Base-by-base conservation (phyloP, 2,797 vertebrate genomes). In the Silurus lanzhouensis region DNA sequence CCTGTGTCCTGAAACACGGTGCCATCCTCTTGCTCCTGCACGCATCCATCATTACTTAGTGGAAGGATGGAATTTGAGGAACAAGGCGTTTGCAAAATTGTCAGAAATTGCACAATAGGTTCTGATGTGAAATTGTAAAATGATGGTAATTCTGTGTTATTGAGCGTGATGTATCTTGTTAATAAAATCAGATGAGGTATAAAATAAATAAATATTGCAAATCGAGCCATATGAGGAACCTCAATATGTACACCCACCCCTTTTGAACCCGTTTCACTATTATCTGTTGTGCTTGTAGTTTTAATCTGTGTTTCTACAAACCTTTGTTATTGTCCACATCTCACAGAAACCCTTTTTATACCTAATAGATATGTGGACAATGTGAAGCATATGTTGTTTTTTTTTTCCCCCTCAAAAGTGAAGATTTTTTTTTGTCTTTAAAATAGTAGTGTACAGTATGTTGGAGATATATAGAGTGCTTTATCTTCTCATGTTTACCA, bases 11-110 rank as follows among this genome's bases (percentile, higher is more conserved):
- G 25, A 60, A 68, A 82, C 82, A 63, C 14, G 4, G 15, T 25
- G 31, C 31, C 57, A n/a, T 87, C 63, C 74, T 75, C 78, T 64
- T 72, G 81, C 72, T 68, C 48, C 63, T 79, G 72, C 57, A 61
- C 75, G 70, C 48, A 76, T 87, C 68, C 55, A 76, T 87, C 77
- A 81, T 83, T 84, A 87, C 61, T 61, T 75, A 75, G 52, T 31
- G 38, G 25, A 68, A 46, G 68, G 60, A 31, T 31, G 68, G 77
- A 87, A 74, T 87, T 66, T 60, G 25, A 44, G 74, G 27, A 71
- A 78, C 19, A 75, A 57, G 27, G 57, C 2, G 2, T 79, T 86
- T 83, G 12, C 72, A 52, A 57, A 77, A 55, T 13, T 12, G 17
- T 2, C 38, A 79, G 66, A 19, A 64, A 38, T 80, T 75, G 27